These are phyloP conservation scores for Tetragonula clypearis DNA, from an alignment of 1,140 invertebrate species.

Conservation along the genomic window DNA sequence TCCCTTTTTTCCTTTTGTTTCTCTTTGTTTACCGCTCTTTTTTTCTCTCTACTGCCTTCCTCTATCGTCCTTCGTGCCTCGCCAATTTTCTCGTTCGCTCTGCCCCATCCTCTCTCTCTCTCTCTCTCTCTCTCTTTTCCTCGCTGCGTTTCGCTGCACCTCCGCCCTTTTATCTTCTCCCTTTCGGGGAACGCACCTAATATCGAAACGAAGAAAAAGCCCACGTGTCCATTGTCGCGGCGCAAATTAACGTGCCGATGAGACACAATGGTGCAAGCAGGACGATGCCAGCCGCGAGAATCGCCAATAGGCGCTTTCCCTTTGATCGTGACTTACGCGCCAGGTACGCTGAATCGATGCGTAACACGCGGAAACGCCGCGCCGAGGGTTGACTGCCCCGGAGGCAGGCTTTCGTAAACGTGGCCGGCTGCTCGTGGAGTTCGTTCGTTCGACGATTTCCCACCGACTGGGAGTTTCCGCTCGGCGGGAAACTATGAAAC, in stretches of 20 bases:
- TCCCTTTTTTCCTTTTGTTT: background rate
- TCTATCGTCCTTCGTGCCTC: background rate
- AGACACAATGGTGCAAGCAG: background rate
- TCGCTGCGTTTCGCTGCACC: background rate
- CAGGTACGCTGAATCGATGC: constrained; percentile 51
- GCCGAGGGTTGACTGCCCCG: background rate
- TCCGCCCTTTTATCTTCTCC: background rate
- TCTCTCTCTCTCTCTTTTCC: background rate
- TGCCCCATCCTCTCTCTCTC: background rate
- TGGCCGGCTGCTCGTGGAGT: too few relatives aligned
- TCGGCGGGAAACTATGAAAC: background rate
- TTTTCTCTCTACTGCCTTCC: background rate
- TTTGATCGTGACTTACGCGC: constrained; percentile 6
- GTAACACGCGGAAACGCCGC: background rate
- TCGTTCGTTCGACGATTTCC: background rate
- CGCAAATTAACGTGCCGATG: constrained; percentile 17
- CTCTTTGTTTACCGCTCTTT: background rate
- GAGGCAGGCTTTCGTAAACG: background rate
- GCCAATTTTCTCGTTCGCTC: background rate
- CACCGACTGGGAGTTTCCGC: too few relatives aligned
- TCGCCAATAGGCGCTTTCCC: constrained; percentile 3
- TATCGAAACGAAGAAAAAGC: constrained; percentile 16
- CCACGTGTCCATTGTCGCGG: constrained; percentile 35
- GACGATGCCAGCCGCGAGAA: constrained; percentile 23
- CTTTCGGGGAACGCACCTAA: background rate